These are phyloP conservation scores for Nyleta sp. DNA, from an alignment of 2,888 invertebrate species.

Conservation along the genomic window DNA sequence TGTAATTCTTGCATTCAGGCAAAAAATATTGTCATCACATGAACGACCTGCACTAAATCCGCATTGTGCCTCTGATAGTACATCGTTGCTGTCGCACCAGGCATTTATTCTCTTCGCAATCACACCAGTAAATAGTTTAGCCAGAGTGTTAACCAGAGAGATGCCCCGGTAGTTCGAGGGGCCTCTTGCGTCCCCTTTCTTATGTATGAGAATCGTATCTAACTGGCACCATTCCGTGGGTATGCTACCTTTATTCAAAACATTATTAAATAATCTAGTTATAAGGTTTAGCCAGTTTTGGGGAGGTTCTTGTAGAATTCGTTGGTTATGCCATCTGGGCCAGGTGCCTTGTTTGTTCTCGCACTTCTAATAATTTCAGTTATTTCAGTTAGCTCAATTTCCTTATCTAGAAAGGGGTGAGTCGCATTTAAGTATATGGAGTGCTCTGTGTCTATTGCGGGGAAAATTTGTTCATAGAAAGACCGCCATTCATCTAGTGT, in stretches of 20 bases:
- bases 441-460: neutral
- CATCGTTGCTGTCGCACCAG: slow-evolving; percentile 1
- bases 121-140: slow-evolving; percentile 64
- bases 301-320: slow-evolving; percentile 35
- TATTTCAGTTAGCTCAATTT: neutral
- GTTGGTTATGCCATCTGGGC: slow-evolving; percentile 48
- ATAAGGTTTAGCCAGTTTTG: slow-evolving; percentile 15
- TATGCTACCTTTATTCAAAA: slow-evolving; percentile 13
- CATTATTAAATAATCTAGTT: slow-evolving; percentile 27
- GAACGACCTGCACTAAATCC: slow-evolving; percentile 3
- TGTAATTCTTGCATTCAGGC: neutral
- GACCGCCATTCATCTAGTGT: neutral
- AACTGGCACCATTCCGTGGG: slow-evolving; percentile 39
- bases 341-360: slow-evolving; percentile 43
- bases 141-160: slow-evolving; percentile 53
- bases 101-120: neutral
- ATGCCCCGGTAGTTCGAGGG: slow-evolving; percentile 67
- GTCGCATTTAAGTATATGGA: neutral
- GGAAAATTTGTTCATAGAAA: neutral
- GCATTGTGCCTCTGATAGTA: slow-evolving; percentile 5
- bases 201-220: slow-evolving; percentile 53
- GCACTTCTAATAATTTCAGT: neutral
- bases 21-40: slow-evolving; percentile 10
- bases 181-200: slow-evolving; percentile 57
- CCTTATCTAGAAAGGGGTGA: neutral